These are phyloP conservation scores for Distichodus sexfasciatus DNA, from an alignment of 2,797 vertebrate genomes.

Conservation along the genomic window DNA sequence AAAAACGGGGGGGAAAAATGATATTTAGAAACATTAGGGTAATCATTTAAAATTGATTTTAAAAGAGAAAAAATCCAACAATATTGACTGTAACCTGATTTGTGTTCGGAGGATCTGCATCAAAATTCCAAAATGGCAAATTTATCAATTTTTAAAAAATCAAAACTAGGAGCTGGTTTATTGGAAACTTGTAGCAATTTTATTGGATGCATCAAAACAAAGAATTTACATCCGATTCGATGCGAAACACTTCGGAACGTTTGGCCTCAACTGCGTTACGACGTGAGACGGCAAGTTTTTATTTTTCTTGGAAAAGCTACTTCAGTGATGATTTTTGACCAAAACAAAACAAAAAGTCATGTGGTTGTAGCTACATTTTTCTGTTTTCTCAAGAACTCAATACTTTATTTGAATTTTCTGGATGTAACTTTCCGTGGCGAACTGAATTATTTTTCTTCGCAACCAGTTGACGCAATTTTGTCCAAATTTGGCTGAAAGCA, in stretches of 20 bases:
- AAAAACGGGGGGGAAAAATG: no score
- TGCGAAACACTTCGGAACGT: slow-evolving; percentile 37
- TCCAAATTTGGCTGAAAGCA: no score
- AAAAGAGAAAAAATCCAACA: neutral
- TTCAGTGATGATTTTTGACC: slow-evolving; percentile 18
- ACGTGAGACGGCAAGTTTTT: slow-evolving; percentile 1
- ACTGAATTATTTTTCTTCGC: no score
- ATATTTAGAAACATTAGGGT: no score
- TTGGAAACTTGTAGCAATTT: no score
- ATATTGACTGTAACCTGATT: neutral
- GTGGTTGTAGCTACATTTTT: no score
- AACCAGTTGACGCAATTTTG: no score
- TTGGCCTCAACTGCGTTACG: slow-evolving; percentile 39
- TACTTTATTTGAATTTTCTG: no score
- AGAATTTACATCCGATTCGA: slow-evolving; percentile 46
- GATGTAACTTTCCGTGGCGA: no score
- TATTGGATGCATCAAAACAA: slow-evolving; percentile 52
- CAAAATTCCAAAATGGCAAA: neutral
- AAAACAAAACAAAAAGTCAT: slow-evolving; percentile 16
- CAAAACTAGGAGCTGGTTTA: slow-evolving; percentile 55
- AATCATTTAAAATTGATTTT: neutral
- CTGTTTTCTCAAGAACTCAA: no score
- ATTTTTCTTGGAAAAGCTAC: slow-evolving; percentile 22
- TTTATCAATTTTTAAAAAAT: neutral
- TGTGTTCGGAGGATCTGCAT: neutral